phyloP scores from a whole-genome alignment of 2,888 invertebrate genomes.

The Chelonus formosanus region DNA sequence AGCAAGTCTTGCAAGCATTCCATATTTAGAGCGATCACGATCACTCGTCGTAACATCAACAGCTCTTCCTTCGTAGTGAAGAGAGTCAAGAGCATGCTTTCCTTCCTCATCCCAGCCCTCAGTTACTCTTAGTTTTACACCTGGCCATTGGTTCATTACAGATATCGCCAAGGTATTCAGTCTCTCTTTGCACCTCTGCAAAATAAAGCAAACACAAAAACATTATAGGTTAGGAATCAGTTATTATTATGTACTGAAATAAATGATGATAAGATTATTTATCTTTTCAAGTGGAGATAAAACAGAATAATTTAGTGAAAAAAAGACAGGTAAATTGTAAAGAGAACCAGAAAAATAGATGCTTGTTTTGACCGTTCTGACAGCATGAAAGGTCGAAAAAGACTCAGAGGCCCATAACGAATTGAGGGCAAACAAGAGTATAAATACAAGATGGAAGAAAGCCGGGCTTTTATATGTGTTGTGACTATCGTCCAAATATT shows the following conservation, averaged over 20 bases:
- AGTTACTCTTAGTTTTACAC: conserved; percentile 89
- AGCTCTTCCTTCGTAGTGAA: conserved; percentile 96
- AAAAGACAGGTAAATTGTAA: conserved; percentile 37
- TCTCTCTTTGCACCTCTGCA: conserved; percentile 95
- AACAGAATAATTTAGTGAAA: conserved; percentile 32
- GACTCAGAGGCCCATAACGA: conserved; percentile 24
- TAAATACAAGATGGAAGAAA: conserved; percentile 28
- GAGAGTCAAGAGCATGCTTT: conserved; percentile 79
- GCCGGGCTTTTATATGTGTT: conserved; percentile 18
- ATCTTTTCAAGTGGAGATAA: conserved; percentile 17
- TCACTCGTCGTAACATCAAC: conserved; percentile 96
- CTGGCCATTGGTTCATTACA: conserved; percentile 98
- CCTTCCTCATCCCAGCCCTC: conserved; percentile 96
- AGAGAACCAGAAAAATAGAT: conserved; percentile 46
- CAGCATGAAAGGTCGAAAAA: conserved; percentile 33
- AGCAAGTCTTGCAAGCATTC: conserved; percentile 93
- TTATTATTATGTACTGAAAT: background rate
- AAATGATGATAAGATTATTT: conserved; percentile 1
- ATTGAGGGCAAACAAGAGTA: conserved; percentile 29
- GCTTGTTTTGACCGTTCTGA: conserved; percentile 50
- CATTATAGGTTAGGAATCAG: background rate
- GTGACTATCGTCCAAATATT: conserved; percentile 40
- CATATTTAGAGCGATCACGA: conserved; percentile 91
- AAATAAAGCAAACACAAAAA: conserved; percentile 49
- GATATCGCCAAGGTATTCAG: conserved; percentile 92